Percentiles rank a stretch among this genome's conserved stretches.
Conservation (phyloP, 2,888 invertebrate genomes). For the Cephus nigrinus region DNA sequence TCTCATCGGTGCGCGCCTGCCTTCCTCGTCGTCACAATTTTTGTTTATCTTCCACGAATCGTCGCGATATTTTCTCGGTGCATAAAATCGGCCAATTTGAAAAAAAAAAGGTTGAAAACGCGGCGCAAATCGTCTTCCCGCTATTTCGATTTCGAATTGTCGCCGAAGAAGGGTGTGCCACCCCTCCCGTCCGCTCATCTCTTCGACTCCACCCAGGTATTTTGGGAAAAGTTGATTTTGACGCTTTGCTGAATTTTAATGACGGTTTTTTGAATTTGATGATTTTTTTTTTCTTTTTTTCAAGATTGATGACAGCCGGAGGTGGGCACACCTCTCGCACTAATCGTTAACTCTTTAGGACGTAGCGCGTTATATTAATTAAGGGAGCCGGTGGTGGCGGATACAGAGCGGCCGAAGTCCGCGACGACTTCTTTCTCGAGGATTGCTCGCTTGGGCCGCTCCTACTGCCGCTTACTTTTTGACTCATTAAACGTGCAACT, state of each 20-base stretch:
- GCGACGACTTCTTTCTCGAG: neutral
- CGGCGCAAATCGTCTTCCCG: neutral
- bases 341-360: neutral
- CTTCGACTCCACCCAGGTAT: neutral
- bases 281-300: too few species aligned
- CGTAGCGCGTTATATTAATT: neutral
- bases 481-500: slow-evolving; percentile 16
- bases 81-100: neutral
- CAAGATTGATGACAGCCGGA: neutral
- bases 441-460: neutral
- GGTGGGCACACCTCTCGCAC: neutral
- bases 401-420: neutral
- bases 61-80: neutral
- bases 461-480: neutral
- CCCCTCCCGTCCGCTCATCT: neutral
- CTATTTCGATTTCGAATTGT: neutral
- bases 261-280: neutral
- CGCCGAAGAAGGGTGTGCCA: neutral
- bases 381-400: neutral
- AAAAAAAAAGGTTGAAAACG: slow-evolving; percentile 12
- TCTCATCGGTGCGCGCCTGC: slow-evolving; percentile 29
- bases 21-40: slow-evolving; percentile 6
- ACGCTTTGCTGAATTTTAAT: neutral
- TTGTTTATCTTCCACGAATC: neutral
- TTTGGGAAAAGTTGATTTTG: neutral